Conservation (phyloP, 2,113 vertebrate genomes). For the Microcebus griseorufus region DNA sequence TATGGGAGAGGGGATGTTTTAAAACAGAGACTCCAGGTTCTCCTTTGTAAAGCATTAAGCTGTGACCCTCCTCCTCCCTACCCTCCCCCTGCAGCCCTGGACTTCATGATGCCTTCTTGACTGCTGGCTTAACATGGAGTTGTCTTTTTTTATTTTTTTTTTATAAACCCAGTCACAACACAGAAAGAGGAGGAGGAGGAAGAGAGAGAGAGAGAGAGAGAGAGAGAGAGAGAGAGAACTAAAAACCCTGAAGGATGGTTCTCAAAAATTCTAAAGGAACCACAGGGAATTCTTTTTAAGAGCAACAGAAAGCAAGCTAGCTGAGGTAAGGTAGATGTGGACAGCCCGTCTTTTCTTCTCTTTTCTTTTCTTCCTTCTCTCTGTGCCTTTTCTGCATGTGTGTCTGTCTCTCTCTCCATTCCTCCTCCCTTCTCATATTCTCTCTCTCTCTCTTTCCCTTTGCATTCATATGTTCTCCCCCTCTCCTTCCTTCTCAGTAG, state of each 20-base stretch:
- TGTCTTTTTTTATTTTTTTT: slow-evolving; percentile 89
- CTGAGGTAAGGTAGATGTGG: slow-evolving; percentile 85
- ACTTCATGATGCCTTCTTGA: slow-evolving; percentile 93
- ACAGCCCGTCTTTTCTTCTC: slow-evolving; percentile 65
- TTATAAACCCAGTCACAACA: slow-evolving; percentile 89
- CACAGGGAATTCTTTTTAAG: slow-evolving; percentile 83
- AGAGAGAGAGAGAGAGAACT: slow-evolving; percentile 76
- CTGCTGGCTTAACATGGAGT: slow-evolving; percentile 92
- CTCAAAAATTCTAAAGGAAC: slow-evolving; percentile 85
- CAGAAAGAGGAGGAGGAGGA: slow-evolving; percentile 88
- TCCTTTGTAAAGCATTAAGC: slow-evolving; percentile 96
- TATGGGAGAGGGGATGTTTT: slow-evolving; percentile 74
- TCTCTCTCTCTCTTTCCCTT: neutral
- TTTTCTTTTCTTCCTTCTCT: slow-evolving; percentile 50
- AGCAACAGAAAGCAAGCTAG: slow-evolving; percentile 81
- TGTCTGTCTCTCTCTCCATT: slow-evolving; percentile 13
- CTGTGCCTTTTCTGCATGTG: slow-evolving; percentile 44
- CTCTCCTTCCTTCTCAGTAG: slow-evolving; percentile 32
- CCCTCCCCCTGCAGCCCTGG: slow-evolving; percentile 90
- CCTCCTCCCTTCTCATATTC: neutral
- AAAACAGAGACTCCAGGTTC: slow-evolving; percentile 86
- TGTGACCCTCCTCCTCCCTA: slow-evolving; percentile 95
- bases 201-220: slow-evolving; percentile 75
- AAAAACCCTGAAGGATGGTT: slow-evolving; percentile 89
- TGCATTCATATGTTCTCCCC: neutral